A percentile compares a stretch with the other conserved stretches of the same genome.
These are phyloP conservation scores for Acipenser ruthenus DNA, from an alignment of 2,797 vertebrate species.

Conservation along the genomic window DNA sequence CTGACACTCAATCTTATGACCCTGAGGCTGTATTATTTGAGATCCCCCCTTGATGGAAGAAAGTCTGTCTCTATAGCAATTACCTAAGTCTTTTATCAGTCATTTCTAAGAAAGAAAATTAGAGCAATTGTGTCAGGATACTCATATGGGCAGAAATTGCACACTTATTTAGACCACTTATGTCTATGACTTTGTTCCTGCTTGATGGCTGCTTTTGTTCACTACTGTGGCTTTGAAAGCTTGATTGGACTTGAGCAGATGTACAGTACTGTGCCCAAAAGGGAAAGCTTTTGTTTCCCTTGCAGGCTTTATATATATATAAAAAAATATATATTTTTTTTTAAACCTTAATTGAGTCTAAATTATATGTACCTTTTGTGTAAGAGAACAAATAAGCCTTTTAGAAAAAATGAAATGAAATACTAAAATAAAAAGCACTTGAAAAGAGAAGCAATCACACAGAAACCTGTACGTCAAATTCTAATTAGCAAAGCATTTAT, in stretches of 20 bases:
- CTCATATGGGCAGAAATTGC: constrained; percentile 99
- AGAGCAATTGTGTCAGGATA: constrained; percentile 99
- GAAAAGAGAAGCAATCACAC: too few relatives aligned
- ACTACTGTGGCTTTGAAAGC: constrained; percentile 74
- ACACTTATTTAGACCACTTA: constrained; percentile 99
- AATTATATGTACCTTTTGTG: constrained; percentile 58
- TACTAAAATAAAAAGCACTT: neutral
- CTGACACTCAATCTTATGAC: constrained; percentile 85
- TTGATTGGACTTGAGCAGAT: constrained; percentile 83
- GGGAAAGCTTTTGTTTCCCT: constrained; percentile 59
- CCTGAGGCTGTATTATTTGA: constrained; percentile 70
- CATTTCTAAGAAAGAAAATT: constrained; percentile 99
- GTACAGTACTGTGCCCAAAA: constrained; percentile 68
- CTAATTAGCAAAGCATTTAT: too few relatives aligned
- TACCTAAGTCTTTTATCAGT: constrained; percentile 99
- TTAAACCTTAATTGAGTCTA: constrained; percentile 58
- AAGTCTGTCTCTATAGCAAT: constrained; percentile 98
- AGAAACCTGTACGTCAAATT: too few relatives aligned
- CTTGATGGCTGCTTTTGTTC: constrained; percentile 98
- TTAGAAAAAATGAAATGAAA: constrained; percentile 38
- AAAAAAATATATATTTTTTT: constrained; percentile 53
- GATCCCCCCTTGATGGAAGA: constrained; percentile 84
- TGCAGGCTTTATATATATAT: neutral
- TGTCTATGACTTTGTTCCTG: constrained; percentile 90
- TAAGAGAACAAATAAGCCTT: constrained; percentile 51